Evolutionary conservation across 2,113 vertebrate genomes (phyloP), one percentile per base, ranked within the genome.

Genomic region (Pedionomus torquatus): DNA sequence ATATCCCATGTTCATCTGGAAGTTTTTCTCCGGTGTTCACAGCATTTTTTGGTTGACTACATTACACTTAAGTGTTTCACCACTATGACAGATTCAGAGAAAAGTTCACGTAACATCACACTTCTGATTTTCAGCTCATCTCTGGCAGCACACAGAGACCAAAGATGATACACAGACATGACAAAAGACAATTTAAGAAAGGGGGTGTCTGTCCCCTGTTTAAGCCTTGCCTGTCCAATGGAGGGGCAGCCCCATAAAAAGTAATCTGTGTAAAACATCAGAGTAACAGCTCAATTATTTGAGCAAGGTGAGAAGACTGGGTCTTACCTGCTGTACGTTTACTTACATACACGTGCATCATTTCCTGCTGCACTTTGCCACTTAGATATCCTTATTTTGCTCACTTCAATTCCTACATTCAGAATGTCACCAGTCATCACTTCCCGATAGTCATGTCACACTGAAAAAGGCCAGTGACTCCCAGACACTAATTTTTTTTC

Each of bases 391-490:
- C 58, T 88, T 79, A 49, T 46, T 90, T 61, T 92, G 54, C 49
- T 91, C 66, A 86, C 83, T 95, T 94, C 63, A 65, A 14, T 83
- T 91, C 63, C 49, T 78, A 74, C 26, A 63, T 78, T 95, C 71
- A 70, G 90, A 96, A 97, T 95, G 95, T 93, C 95, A 95, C 26
- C 68, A 89, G 71, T 72, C 85, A 96, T 94, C 90, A 91, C 82
- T 94, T 88, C 70, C 71, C 8, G 10, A 77, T 46, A 93, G 90
- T 64, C 82, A 78, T 48, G 43, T 94, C 93, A 96, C 55, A 68
- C 64, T 92, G 90, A 93, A 93, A 94, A 97, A 96, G 90, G 96
- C 88, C 95, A 96, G 17, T 86, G 92, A 96, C 71, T 96, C 71
- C 79, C 51, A 96, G 88, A 94, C 87, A 83, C 58, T 96, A 70